Evolutionary conservation across 2,888 invertebrate genomes (phyloP).

Genomic region (Argyresthia albistria): DNA sequence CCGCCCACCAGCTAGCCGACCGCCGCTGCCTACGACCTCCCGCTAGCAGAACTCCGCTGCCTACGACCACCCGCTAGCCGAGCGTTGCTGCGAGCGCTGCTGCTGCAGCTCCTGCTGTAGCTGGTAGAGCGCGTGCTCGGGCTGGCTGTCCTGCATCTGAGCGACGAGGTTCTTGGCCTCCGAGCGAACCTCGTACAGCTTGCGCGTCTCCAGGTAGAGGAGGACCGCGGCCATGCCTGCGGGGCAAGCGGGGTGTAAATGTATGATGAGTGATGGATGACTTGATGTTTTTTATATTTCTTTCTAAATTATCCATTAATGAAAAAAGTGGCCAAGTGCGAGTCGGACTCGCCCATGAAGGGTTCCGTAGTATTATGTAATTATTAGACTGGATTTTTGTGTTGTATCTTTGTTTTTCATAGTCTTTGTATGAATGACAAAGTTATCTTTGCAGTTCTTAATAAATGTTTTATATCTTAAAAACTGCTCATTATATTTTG

Average conservation of each 20-base stretch:
- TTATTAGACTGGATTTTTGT: too few species aligned
- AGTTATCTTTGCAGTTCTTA: too few species aligned
- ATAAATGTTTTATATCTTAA: too few species aligned
- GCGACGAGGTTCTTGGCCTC: conserved; percentile 90
- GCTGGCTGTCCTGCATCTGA: conserved; percentile 87
- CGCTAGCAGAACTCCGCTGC: neutral
- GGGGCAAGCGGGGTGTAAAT: neutral
- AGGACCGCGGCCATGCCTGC: conserved; percentile 77
- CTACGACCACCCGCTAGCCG: neutral
- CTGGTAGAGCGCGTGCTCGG: conserved; percentile 62
- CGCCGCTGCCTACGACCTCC: neutral
- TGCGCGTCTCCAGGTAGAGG: conserved; percentile 80
- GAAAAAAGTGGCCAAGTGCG: too few species aligned
- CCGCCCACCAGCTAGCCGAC: neutral
- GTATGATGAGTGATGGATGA: too few species aligned
- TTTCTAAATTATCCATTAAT: too few species aligned
- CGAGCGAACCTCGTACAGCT: conserved; percentile 80
- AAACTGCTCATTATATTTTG: too few species aligned
- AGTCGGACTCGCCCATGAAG: too few species aligned
- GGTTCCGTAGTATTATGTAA: too few species aligned
- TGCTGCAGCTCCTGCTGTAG: conserved; percentile 42
- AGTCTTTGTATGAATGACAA: too few species aligned
- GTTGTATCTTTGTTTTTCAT: too few species aligned
- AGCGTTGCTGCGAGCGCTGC: conserved; percentile 2
- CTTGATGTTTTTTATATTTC: too few species aligned